A percentile compares a stretch with the other conserved stretches of the same genome.
These are phyloP conservation scores for Coreius guichenoti DNA, from an alignment of 2,797 vertebrate genomes.

Conservation along the genomic window DNA sequence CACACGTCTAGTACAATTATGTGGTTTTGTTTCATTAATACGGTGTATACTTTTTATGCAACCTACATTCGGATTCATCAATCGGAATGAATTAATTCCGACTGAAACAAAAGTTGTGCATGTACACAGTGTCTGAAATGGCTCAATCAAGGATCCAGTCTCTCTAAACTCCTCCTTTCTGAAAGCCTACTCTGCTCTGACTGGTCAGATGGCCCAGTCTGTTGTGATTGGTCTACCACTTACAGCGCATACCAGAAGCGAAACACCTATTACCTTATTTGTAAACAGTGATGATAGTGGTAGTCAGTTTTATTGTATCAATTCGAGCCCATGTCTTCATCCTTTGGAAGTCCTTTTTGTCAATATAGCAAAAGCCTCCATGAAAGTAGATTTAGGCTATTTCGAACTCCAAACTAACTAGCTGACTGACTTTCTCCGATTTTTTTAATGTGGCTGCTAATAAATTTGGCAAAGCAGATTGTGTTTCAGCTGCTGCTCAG, in stretches of 20 bases:
- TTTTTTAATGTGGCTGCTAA: conserved; percentile 29
- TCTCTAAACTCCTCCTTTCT: too few species aligned
- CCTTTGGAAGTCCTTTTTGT: background rate
- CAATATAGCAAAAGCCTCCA: background rate
- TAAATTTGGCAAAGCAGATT: conserved; percentile 29
- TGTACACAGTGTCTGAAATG: too few species aligned
- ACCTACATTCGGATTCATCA: too few species aligned
- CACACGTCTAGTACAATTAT: too few species aligned
- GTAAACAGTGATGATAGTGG: background rate
- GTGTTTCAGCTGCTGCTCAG: background rate
- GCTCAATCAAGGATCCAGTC: too few species aligned
- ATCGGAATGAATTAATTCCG: too few species aligned
- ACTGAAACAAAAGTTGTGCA: too few species aligned
- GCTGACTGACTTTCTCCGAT: background rate
- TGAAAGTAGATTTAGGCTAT: background rate
- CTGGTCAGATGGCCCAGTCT: too few species aligned
- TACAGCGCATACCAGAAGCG: background rate
- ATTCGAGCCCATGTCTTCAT: background rate
- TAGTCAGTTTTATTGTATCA: background rate
- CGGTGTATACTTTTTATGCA: too few species aligned
- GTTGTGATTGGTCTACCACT: background rate
- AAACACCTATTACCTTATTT: background rate
- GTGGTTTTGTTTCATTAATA: too few species aligned
- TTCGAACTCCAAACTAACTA: background rate
- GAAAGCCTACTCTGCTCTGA: too few species aligned